Percentiles rank a stretch among this genome's conserved stretches.
Conservation (phyloP, 2,888 invertebrate species). For the Trichopoda pennipes region DNA sequence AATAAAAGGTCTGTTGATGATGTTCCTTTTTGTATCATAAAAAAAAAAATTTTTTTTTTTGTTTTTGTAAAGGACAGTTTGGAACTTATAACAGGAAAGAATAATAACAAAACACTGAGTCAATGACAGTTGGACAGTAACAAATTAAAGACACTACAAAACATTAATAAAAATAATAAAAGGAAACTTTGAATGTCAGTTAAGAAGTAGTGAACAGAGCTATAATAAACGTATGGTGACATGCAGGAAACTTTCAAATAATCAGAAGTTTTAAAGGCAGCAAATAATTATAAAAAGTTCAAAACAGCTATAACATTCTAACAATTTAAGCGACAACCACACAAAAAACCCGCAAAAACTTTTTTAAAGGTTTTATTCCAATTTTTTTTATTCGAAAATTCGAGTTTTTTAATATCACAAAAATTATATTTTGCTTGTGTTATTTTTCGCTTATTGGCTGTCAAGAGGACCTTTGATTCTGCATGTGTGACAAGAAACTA, state of each 20-base stretch:
- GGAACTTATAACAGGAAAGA: background rate
- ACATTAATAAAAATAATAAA: conserved; percentile 33
- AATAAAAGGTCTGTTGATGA: conserved; percentile 35
- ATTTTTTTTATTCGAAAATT: too few relatives aligned
- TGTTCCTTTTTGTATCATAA: conserved; percentile 7
- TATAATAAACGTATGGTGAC: background rate
- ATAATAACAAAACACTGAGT: conserved; percentile 11
- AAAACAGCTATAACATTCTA: too few relatives aligned
- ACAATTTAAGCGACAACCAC: too few relatives aligned
- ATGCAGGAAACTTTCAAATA: background rate
- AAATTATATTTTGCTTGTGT: background rate
- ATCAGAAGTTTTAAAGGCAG: too few relatives aligned
- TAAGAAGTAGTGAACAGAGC: background rate
- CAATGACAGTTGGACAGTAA: conserved; percentile 45
- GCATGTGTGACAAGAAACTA: background rate
- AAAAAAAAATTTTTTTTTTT: background rate
- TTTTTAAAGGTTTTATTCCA: too few relatives aligned
- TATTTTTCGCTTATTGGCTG: too few relatives aligned
- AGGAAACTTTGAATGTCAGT: conserved; percentile 8
- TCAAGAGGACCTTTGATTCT: background rate
- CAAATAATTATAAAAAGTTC: too few relatives aligned
- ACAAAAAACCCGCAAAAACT: too few relatives aligned
- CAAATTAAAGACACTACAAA: conserved; percentile 43
- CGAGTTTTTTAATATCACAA: too few relatives aligned
- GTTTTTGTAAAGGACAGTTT: conserved; percentile 20